These are phyloP conservation scores for Ciconia boyciana DNA, from an alignment of 2,113 vertebrate species.

Conservation along the genomic window DNA sequence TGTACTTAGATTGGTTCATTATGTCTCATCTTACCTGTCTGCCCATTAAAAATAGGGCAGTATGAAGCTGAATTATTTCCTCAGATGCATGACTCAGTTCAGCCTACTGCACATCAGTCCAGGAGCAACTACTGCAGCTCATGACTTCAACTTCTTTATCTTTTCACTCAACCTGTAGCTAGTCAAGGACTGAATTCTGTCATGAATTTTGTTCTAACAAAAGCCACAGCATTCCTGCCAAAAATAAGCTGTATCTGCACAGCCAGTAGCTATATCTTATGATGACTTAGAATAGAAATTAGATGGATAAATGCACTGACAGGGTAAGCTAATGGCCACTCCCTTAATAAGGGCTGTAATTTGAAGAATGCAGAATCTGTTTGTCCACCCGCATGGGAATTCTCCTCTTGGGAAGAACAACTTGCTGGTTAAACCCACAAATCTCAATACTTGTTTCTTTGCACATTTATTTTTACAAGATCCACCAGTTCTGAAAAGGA, in stretches of 20 bases:
- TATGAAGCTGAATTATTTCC: not conserved
- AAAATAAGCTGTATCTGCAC: constrained; percentile 40
- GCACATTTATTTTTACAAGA: not conserved
- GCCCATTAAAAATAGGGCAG: not conserved
- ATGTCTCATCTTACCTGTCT: not conserved
- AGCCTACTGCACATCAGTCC: not conserved
- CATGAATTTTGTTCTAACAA: not conserved
- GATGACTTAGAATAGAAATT: constrained; percentile 49
- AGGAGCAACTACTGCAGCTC: not conserved
- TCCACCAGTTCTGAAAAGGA: not conserved
- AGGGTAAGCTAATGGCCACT: constrained; percentile 38
- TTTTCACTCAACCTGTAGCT: not conserved
- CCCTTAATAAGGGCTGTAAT: constrained; percentile 49
- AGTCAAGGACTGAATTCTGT: not conserved
- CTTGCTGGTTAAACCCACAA: not conserved
- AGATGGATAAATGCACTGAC: constrained; percentile 32
- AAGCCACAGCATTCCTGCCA: not conserved
- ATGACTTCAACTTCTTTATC: not conserved
- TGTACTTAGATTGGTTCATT: not conserved
- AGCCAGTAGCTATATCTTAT: constrained; percentile 12
- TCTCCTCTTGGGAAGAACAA: constrained; percentile 21
- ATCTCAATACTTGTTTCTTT: not conserved
- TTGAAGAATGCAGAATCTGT: constrained; percentile 42
- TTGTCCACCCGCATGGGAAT: constrained; percentile 17
- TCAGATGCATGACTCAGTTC: not conserved